A percentile compares a stretch with the other conserved stretches of the same genome.
Conservation (phyloP, 2,113 vertebrate species). For the Panthera leo region DNA sequence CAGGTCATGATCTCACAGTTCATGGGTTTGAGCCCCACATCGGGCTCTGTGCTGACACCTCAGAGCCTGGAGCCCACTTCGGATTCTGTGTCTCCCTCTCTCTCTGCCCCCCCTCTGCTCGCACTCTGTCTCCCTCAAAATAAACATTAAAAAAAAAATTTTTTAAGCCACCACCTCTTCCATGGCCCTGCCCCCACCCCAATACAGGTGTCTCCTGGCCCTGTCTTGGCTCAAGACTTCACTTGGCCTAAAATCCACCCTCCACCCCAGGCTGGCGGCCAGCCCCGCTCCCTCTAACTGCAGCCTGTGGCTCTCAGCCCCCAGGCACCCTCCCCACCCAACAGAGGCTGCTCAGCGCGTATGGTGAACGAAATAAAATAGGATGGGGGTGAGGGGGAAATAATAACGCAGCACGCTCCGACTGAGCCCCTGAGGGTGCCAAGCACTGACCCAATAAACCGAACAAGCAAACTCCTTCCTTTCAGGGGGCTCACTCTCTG, state of each 20-base stretch:
- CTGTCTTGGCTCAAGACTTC: background rate
- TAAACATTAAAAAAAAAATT: no score
- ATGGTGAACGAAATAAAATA: rapidly evolving
- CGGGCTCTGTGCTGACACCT: no score
- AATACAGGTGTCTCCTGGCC: background rate
- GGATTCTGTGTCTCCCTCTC: no score
- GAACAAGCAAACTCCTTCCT: background rate
- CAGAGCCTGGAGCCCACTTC: no score
- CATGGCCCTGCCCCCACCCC: background rate
- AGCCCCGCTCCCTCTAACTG: background rate
- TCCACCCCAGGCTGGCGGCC: background rate
- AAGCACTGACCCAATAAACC: rapidly evolving
- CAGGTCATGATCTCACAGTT: no score
- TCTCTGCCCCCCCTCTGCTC: no score
- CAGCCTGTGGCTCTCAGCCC: background rate
- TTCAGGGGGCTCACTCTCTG: background rate
- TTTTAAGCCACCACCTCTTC: background rate
- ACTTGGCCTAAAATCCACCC: background rate
- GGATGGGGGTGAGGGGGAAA: rapidly evolving
- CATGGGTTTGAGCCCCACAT: no score
- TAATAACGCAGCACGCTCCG: background rate
- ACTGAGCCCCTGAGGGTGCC: background rate
- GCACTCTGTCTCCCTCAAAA: no score
- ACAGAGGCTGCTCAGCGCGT: background rate
- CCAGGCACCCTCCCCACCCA: rapidly evolving